phyloP scores from a whole-genome alignment of 1,140 invertebrate genomes.

The Caenorhabditis inopinata region DNA sequence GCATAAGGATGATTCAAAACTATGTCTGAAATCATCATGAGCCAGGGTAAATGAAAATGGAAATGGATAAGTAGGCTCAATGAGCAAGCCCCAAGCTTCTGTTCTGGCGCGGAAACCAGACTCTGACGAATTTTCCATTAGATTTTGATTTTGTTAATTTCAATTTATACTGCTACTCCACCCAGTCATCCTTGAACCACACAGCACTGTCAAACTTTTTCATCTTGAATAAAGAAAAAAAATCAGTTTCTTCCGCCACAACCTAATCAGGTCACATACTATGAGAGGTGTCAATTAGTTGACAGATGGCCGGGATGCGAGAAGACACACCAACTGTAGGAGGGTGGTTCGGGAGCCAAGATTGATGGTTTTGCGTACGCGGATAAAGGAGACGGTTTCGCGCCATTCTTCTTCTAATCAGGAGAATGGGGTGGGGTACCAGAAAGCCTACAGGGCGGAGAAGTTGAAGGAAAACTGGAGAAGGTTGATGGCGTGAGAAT shows the following conservation, averaged over 20 bases:
- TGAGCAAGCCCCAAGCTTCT: too few species aligned
- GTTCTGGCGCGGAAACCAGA: too few species aligned
- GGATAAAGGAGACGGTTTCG: background rate
- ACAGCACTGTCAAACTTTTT: too few species aligned
- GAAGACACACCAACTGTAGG: too few species aligned
- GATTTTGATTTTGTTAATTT: too few species aligned
- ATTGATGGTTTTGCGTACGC: background rate
- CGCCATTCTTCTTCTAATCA: background rate
- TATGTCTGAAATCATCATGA: too few species aligned
- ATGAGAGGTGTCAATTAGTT: constrained; percentile 23
- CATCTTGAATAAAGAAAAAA: background rate
- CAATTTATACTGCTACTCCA: too few species aligned
- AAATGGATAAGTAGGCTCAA: too few species aligned
- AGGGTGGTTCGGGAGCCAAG: background rate
- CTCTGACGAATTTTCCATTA: too few species aligned
- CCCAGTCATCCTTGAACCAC: too few species aligned
- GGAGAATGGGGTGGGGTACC: background rate
- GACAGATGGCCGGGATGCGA: background rate
- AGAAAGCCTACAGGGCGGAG: background rate
- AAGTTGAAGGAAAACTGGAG: background rate
- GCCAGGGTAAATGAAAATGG: too few species aligned
- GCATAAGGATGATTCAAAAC: too few species aligned
- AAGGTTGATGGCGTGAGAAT: background rate
- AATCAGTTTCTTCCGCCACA: background rate
- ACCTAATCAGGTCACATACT: constrained; percentile 4